Evolutionary conservation across 1,140 invertebrate species (phyloP).

Genomic region (Solenopsis invicta): DNA sequence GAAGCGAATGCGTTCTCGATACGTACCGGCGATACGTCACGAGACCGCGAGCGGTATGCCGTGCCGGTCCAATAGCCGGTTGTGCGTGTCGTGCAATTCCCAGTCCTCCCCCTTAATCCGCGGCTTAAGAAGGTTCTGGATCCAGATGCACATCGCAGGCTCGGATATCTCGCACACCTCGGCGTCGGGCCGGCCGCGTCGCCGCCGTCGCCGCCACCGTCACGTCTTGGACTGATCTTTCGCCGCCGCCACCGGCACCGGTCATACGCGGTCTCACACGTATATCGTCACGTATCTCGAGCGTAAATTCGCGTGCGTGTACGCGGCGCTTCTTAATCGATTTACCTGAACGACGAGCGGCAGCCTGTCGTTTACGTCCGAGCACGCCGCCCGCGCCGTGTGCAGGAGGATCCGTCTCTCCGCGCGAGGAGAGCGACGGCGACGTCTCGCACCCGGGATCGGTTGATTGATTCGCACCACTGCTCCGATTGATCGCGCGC

Average conservation of each 20-base stretch:
- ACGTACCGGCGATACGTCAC: slow-evolving; percentile 8
- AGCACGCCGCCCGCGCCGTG: slow-evolving; percentile 61
- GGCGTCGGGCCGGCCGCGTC: too few relatives aligned
- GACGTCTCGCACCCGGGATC: slow-evolving; percentile 29
- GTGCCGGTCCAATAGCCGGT: slow-evolving; percentile 26
- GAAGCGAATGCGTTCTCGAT: background rate
- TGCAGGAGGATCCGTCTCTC: slow-evolving; percentile 51
- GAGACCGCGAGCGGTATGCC: slow-evolving; percentile 16
- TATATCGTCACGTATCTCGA: too few relatives aligned
- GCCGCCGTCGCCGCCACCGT: too few relatives aligned
- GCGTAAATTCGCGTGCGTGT: background rate
- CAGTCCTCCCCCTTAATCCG: background rate
- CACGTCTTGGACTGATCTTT: background rate
- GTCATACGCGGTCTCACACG: too few relatives aligned
- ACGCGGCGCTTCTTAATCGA: slow-evolving; percentile 69
- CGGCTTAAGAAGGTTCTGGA: background rate
- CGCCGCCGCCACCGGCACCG: too few relatives aligned
- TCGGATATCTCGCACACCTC: too few relatives aligned
- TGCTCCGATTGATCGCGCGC: slow-evolving; percentile 56
- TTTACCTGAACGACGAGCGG: slow-evolving; percentile 83
- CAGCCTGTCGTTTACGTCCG: slow-evolving; percentile 78
- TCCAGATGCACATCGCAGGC: background rate
- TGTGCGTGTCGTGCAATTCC: slow-evolving; percentile 13
- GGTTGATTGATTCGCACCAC: slow-evolving; percentile 24
- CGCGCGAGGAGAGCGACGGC: slow-evolving; percentile 11